Conservation (phyloP, 2,888 invertebrate species). For the Cephus nigrinus region DNA sequence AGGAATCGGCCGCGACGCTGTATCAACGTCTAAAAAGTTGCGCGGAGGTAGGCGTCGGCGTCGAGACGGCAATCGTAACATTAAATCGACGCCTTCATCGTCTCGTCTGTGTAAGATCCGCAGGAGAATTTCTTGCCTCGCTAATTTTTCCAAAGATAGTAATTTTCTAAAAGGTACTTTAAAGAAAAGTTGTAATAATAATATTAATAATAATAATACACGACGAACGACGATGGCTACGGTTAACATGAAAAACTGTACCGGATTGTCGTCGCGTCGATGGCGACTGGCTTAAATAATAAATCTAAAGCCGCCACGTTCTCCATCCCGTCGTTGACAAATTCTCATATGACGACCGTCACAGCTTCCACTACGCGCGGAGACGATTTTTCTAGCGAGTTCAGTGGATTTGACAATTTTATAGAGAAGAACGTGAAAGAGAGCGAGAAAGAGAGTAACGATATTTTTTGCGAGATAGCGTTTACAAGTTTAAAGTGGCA, state of each 20-base stretch:
- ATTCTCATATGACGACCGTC: background rate
- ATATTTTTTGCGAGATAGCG: constrained; percentile 62
- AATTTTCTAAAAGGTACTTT: background rate
- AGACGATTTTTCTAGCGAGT: constrained; percentile 28
- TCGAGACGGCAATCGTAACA: background rate
- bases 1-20: background rate
- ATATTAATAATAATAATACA: background rate
- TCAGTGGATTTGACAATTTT: constrained; percentile 51
- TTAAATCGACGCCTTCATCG: background rate
- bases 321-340: background rate
- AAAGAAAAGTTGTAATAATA: background rate
- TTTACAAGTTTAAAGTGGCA: constrained; percentile 48
- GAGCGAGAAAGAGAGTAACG: constrained; percentile 27
- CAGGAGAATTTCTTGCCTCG: background rate
- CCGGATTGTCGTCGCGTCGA: background rate
- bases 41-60: background rate
- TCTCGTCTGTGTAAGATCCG: background rate
- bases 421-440: constrained; percentile 48
- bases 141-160: background rate
- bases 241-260: background rate
- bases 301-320: background rate
- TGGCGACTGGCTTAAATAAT: background rate
- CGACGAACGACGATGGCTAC: background rate
- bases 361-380: background rate
- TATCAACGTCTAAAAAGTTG: background rate